Evolutionary conservation across 2,888 invertebrate species (phyloP).

Genomic region (Atrina japonica): DNA sequence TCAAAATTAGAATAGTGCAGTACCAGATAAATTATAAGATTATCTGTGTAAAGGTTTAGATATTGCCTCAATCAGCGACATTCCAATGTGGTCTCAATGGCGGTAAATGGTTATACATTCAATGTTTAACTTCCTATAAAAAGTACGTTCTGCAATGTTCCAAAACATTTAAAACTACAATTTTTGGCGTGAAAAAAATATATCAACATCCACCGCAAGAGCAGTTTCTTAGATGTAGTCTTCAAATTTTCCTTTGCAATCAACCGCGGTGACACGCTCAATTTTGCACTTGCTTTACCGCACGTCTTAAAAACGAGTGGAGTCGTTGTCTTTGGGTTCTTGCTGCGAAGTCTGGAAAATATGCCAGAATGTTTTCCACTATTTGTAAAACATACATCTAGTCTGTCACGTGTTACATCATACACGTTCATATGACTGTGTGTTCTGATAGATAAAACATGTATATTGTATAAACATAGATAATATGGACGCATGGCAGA

Average conservation of each 20-base stretch:
- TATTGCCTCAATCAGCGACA: no score
- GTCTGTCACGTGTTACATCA: conserved; percentile 10
- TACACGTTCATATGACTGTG: no score
- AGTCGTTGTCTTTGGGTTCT: conserved; percentile 34
- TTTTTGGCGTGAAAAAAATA: neutral
- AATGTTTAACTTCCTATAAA: no score
- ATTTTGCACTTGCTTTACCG: conserved; percentile 35
- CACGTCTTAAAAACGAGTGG: conserved; percentile 24
- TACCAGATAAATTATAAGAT: no score
- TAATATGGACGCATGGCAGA: no score
- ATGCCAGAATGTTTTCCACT: conserved; percentile 11
- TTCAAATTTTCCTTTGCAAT: conserved; percentile 42
- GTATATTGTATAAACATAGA: no score
- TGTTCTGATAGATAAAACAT: no score
- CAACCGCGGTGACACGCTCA: conserved; percentile 29
- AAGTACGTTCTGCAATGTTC: neutral
- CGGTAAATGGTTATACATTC: no score
- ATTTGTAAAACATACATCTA: conserved; percentile 34
- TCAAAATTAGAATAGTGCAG: no score
- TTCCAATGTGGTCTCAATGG: no score
- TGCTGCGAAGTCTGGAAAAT: conserved; percentile 10
- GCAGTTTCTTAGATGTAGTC: conserved; percentile 4
- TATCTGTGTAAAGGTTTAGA: no score
- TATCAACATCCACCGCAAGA: neutral
- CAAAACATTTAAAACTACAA: neutral